Conservation (phyloP, 2,797 vertebrate species). For the Poeciliopsis turneri region DNA sequence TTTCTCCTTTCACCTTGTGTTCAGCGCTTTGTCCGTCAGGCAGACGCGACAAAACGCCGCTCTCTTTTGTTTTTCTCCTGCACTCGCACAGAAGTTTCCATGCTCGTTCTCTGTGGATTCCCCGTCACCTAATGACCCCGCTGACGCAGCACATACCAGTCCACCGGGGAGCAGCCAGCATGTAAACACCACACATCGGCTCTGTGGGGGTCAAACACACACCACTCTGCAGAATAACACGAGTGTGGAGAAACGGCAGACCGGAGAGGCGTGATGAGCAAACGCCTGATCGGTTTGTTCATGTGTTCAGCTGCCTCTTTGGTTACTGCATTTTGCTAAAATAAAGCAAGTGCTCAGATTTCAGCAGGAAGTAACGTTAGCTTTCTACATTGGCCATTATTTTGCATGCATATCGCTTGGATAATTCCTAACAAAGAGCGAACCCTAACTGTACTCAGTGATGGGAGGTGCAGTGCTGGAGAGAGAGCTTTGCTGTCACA, state of each 20-base stretch:
- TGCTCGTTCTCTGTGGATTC: slow-evolving; percentile 25
- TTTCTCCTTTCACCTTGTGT: background rate
- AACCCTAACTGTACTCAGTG: background rate
- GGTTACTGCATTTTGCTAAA: no score
- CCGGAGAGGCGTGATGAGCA: background rate
- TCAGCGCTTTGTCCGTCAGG: background rate
- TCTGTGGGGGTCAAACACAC: background rate
- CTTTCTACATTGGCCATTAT: background rate
- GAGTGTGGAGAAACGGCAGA: background rate
- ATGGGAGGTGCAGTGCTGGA: no score
- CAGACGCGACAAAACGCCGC: slow-evolving; percentile 3
- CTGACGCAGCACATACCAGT: slow-evolving; percentile 65
- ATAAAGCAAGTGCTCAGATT: background rate
- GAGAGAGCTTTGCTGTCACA: no score
- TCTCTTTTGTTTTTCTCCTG: background rate
- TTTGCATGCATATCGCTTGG: background rate
- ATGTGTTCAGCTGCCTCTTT: background rate
- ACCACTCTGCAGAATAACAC: slow-evolving; percentile 13
- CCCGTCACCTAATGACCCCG: slow-evolving; percentile 32
- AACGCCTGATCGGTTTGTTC: background rate
- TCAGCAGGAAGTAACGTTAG: background rate
- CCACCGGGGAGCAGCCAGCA: slow-evolving; percentile 3
- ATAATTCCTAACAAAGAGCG: background rate
- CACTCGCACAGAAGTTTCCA: slow-evolving; percentile 57
- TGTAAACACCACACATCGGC: background rate